Percentiles rank a stretch among this genome's conserved stretches.
Conservation (phyloP, 1,140 invertebrate genomes). For the Drosophila tani region DNA sequence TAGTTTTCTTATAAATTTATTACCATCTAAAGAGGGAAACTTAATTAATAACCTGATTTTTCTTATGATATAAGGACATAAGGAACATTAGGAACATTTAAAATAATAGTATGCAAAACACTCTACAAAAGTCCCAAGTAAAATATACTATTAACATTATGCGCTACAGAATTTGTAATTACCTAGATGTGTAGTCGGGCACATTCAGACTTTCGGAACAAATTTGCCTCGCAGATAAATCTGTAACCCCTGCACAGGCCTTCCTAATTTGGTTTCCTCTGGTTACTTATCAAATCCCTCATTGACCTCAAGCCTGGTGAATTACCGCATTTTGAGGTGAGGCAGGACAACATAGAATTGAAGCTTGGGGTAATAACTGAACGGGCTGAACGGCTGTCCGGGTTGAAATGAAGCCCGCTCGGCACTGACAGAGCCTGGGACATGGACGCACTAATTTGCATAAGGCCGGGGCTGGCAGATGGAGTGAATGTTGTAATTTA, state of each 20-base stretch:
- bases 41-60: too few relatives aligned
- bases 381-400: too few relatives aligned
- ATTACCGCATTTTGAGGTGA: conserved; percentile 39
- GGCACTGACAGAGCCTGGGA: conserved; percentile 5
- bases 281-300: conserved; percentile 21
- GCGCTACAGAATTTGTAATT: not conserved
- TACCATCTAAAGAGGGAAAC: too few relatives aligned
- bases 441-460: conserved; percentile 69
- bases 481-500: conserved; percentile 70
- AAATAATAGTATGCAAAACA: not conserved
- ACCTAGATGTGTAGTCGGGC: not conserved
- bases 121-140: too few relatives aligned
- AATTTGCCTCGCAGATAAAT: conserved; percentile 18
- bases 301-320: conserved; percentile 23
- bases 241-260: not conserved
- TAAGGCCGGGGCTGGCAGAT: conserved; percentile 30
- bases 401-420: not conserved
- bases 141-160: not conserved
- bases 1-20: too few relatives aligned
- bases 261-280: conserved; percentile 10
- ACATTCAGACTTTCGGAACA: not conserved
- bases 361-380: not conserved
- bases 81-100: too few relatives aligned
- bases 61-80: too few relatives aligned
- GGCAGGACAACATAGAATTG: conserved; percentile 1